Evolutionary conservation across 2,113 vertebrate genomes (phyloP).

Genomic region (Microcebus ravelobensis): DNA sequence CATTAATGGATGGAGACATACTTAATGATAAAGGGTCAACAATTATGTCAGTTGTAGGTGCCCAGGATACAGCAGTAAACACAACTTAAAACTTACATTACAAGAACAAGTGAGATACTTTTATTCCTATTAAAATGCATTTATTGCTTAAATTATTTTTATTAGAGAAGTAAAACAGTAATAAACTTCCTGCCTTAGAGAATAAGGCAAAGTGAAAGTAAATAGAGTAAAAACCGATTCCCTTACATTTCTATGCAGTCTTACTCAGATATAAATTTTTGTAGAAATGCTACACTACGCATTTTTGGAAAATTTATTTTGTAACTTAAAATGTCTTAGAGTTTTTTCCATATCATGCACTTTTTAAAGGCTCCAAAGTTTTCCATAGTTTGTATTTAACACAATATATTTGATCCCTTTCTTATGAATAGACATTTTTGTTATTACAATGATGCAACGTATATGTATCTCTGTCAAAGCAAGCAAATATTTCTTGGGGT

Average conservation of each 20-base stretch:
- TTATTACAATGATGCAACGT: background rate
- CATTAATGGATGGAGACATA: background rate
- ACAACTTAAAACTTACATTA: background rate
- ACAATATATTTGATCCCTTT: background rate
- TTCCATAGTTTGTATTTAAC: background rate
- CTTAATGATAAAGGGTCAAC: background rate
- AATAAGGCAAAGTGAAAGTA: background rate
- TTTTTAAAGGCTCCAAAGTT: background rate
- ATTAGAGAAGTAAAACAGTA: background rate
- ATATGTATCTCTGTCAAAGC: background rate
- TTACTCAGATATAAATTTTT: background rate
- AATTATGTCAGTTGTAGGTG: background rate
- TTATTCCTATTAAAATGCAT: constrained; percentile 6
- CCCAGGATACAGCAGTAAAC: background rate
- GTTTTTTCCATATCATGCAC: background rate
- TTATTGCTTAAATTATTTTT: constrained; percentile 39
- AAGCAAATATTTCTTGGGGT: constrained; percentile 35
- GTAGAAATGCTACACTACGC: background rate
- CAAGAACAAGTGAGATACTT: background rate
- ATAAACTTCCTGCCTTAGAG: background rate
- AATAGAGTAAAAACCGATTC: background rate
- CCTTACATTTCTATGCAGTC: background rate
- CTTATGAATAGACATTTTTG: background rate
- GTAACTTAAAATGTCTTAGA: constrained; percentile 18
- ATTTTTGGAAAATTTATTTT: constrained; percentile 32